phyloP scores from a whole-genome alignment of 2,888 invertebrate species.

The Pristionchus fissidentatus region DNA sequence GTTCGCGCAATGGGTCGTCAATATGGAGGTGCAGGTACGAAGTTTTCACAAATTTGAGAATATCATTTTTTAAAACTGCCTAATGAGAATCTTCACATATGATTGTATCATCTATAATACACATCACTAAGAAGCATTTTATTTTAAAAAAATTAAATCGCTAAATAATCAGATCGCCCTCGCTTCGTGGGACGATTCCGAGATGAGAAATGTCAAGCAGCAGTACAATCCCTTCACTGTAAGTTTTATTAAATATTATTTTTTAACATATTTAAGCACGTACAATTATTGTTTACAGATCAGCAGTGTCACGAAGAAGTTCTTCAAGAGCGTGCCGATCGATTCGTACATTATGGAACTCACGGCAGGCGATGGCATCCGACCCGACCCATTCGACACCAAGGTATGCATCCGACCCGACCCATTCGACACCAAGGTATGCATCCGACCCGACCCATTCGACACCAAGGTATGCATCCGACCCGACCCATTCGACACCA shows the following conservation, averaged over 20 bases:
- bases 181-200: constrained; percentile 62
- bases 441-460: too few relatives aligned
- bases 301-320: too few relatives aligned
- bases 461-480: too few relatives aligned
- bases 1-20: constrained; percentile 51
- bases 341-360: constrained; percentile 5
- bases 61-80: too few relatives aligned
- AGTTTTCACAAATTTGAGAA: not conserved
- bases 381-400: constrained; percentile 37
- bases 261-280: not conserved
- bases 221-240: constrained; percentile 69
- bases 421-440: too few relatives aligned
- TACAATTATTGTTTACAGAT: not conserved
- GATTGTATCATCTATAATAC: not conserved
- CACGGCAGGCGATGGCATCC: constrained; percentile 3
- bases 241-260: not conserved
- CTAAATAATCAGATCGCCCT: constrained; percentile 54
- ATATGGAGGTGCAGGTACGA: constrained; percentile 53
- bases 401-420: not conserved
- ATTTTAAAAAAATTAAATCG: not conserved
- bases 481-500: too few relatives aligned
- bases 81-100: not conserved
- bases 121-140: not conserved
- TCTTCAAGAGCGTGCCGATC: constrained; percentile 11
- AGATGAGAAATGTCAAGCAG: constrained; percentile 64